Evolutionary conservation across 1,140 invertebrate genomes (phyloP).

Genomic region (Drosophila tani): DNA sequence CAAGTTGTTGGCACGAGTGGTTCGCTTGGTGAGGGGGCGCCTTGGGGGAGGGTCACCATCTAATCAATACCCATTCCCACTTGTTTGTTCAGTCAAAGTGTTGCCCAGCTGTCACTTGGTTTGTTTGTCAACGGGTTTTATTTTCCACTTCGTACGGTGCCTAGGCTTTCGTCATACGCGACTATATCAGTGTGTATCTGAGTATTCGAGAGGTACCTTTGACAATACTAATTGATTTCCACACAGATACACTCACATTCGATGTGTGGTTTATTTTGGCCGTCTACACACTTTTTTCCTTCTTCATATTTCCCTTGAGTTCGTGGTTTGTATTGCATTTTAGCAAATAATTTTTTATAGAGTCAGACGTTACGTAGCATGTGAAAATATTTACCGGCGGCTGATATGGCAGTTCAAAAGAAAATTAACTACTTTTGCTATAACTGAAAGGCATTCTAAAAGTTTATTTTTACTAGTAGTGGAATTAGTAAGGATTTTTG

Average conservation of each 20-base stretch:
- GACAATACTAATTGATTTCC: constrained; percentile 75
- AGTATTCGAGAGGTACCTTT: constrained; percentile 47
- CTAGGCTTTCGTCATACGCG: constrained; percentile 3
- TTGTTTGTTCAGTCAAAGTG: constrained; percentile 54
- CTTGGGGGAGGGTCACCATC: constrained; percentile 13
- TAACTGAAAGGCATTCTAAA: background rate
- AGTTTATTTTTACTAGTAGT: background rate
- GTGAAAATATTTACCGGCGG: background rate
- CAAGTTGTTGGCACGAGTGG: constrained; percentile 20
- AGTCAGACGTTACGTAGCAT: constrained; percentile 1
- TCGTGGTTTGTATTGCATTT: constrained; percentile 34
- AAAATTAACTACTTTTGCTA: background rate
- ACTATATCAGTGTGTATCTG: constrained; percentile 13
- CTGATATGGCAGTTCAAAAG: constrained; percentile 2
- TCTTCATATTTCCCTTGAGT: constrained; percentile 3
- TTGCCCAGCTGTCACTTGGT: constrained; percentile 52
- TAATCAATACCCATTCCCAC: constrained; percentile 69
- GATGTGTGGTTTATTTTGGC: constrained; percentile 39
- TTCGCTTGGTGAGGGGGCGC: background rate
- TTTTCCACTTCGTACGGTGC: constrained; percentile 27
- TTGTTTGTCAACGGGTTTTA: constrained; percentile 48
- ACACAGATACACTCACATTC: constrained; percentile 16
- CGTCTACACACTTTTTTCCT: constrained; percentile 34
- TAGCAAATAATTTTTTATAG: constrained; percentile 31
- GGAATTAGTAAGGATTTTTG: background rate